A percentile compares a stretch with the other conserved stretches of the same genome.
These are phyloP conservation scores for Dryococelus australis DNA, from an alignment of 2,888 invertebrate genomes.

Conservation along the genomic window DNA sequence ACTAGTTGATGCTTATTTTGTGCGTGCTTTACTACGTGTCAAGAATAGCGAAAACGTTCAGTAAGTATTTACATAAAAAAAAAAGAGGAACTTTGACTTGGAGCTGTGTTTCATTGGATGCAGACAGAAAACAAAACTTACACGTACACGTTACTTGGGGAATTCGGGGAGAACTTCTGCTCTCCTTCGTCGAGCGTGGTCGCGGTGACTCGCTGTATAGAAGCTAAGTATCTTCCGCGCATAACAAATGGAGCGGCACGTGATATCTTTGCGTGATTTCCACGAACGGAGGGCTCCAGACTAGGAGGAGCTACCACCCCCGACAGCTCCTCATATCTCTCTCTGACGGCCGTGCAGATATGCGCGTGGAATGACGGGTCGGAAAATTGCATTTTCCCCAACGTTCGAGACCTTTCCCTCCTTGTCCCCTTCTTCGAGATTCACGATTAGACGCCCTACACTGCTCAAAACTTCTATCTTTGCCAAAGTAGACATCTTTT, in stretches of 20 bases:
- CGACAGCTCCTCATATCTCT: background rate
- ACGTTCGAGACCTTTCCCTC: background rate
- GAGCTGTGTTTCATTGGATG: too few relatives aligned
- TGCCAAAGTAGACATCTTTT: background rate
- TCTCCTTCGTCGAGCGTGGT: too few relatives aligned
- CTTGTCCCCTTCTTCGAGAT: background rate
- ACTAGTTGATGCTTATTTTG: too few relatives aligned
- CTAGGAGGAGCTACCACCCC: background rate
- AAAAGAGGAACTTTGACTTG: too few relatives aligned
- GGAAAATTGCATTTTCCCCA: background rate
- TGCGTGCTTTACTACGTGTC: too few relatives aligned
- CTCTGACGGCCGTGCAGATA: background rate
- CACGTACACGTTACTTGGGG: too few relatives aligned
- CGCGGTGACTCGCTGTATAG: too few relatives aligned
- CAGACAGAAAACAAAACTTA: too few relatives aligned
- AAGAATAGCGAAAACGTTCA: too few relatives aligned
- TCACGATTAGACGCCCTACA: background rate
- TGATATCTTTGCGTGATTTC: background rate
- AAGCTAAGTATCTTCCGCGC: too few relatives aligned
- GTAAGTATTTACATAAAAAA: too few relatives aligned
- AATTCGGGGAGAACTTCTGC: too few relatives aligned
- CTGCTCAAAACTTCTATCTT: background rate
- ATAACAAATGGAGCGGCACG: background rate
- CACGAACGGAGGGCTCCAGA: background rate
- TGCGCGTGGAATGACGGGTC: background rate